Conservation (phyloP, 2,113 vertebrate species). For the Thamnaconus septentrionalis region DNA sequence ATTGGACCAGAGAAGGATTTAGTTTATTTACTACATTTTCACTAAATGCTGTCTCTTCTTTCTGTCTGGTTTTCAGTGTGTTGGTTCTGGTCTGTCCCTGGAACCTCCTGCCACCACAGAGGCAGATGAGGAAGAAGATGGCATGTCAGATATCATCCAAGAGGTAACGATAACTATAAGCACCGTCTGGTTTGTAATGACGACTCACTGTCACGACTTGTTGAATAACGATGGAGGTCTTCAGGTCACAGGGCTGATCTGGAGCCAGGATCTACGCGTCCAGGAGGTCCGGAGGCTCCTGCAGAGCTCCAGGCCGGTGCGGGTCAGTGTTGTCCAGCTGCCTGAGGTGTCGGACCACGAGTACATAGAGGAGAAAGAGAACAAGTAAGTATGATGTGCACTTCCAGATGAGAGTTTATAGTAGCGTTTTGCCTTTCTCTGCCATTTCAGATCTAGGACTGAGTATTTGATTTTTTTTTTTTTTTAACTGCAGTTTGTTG, state of each 20-base stretch:
- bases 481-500: background rate
- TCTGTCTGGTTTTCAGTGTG: slow-evolving; percentile 66
- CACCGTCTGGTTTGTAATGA: background rate
- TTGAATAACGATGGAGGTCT: background rate
- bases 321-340: slow-evolving; percentile 91
- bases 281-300: slow-evolving; percentile 95
- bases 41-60: background rate
- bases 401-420: background rate
- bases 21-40: too few species aligned
- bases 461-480: too few species aligned
- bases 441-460: background rate
- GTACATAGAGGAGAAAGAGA: slow-evolving; percentile 98
- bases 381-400: slow-evolving; percentile 77
- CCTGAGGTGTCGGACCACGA: slow-evolving; percentile 97
- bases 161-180: slow-evolving; percentile 62
- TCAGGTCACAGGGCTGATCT: slow-evolving; percentile 89
- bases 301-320: slow-evolving; percentile 91
- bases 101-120: slow-evolving; percentile 85
- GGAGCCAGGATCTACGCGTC: slow-evolving; percentile 92
- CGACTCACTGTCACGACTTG: background rate
- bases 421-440: background rate
- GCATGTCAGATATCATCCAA: slow-evolving; percentile 94
- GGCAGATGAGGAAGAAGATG: slow-evolving; percentile 94
- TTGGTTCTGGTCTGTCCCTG: slow-evolving; percentile 82
- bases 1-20: too few species aligned